Percentiles rank a stretch among this genome's conserved stretches.
These are phyloP conservation scores for Propsilocerus akamusi DNA, from an alignment of 1,140 invertebrate species.

Conservation along the genomic window DNA sequence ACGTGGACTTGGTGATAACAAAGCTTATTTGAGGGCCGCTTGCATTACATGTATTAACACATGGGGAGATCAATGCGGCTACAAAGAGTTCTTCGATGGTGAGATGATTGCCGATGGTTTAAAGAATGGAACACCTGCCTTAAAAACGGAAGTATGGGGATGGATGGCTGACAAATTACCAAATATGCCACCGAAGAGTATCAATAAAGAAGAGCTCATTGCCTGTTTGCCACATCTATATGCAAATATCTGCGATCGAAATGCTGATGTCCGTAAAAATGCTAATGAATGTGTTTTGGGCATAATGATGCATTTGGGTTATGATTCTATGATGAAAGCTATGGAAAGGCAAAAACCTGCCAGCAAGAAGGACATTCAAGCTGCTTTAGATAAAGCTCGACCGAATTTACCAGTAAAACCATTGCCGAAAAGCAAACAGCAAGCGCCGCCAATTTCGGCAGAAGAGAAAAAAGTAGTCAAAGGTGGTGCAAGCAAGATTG, in stretches of 20 bases:
- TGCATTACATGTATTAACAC: constrained; percentile 64
- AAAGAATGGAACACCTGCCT: constrained; percentile 61
- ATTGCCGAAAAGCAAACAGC: constrained; percentile 35
- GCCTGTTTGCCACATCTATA: constrained; percentile 64
- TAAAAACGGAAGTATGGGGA: constrained; percentile 60
- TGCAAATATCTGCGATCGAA: constrained; percentile 74
- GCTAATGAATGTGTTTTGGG: constrained; percentile 75
- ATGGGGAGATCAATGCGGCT: constrained; percentile 62
- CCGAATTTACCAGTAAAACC: constrained; percentile 71
- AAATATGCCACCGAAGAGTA: constrained; percentile 41
- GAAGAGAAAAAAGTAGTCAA: constrained; percentile 37
- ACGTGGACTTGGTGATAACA: constrained; percentile 43
- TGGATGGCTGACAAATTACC: constrained; percentile 74
- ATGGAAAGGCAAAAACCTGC: constrained; percentile 74
- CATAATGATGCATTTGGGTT: constrained; percentile 85
- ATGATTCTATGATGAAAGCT: constrained; percentile 57
- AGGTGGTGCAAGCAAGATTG: constrained; percentile 22
- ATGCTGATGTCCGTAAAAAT: constrained; percentile 76
- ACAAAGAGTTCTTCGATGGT: constrained; percentile 67
- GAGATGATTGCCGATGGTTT: constrained; percentile 79
- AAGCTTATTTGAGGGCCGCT: constrained; percentile 57
- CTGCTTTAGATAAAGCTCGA: constrained; percentile 67
- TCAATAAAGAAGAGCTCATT: constrained; percentile 63
- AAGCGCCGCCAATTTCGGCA: constrained; percentile 21
- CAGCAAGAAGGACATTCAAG: constrained; percentile 60